Base-by-base conservation (phyloP, 2,888 invertebrate species). In the Vesta saturnalis region DNA sequence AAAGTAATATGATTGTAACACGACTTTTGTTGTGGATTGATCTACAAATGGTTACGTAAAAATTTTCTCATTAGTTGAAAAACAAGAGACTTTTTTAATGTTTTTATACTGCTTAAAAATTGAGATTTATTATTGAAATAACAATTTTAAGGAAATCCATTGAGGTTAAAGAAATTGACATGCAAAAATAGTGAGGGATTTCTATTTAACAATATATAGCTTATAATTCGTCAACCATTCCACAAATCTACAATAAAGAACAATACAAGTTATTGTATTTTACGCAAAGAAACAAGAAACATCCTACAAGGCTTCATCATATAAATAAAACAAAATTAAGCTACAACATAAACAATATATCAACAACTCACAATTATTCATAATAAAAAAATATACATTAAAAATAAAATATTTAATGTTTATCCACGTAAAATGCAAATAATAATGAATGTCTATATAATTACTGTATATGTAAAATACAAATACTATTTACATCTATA, bases 191-290 rank as follows among this genome's bases (percentile, higher is more conserved):
- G 84, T 84, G 84, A 84, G 85, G 83, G 85, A 85, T 85, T 84
- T 84, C 85, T 85, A 85, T 85, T 84, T 85, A 85, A 85, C 85
- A 85, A 85, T 85, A 84, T 84, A 84, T 84, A 85, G 84, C 84
- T 85, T 84, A 84, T 84, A 83, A 84, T 79, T 85, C 83, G 84
- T 85, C 84, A 85, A 85, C 85, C 85, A 83, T 84, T 85, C 85
- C 85, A 85, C 85, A 85, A 84, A 84, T 84, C 84, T 84, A 84
- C 84, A 84, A 83, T 83, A 84, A 84, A 84, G 84, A 84, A 84
- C 83, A 84, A 83, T 84, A 84, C 83, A 83, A 82, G 80, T 82
- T 80, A 79, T 79, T 80, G 80, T 79, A 82, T 80, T 82, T 80
- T 81, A 81, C 81, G 82, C 82, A 81, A 83, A 81, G 78, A 81